These are phyloP conservation scores for Catostylus mosaicus DNA, from an alignment of 30 jellyfish, hydroid and myxozoan genomes.

Conservation along the genomic window DNA sequence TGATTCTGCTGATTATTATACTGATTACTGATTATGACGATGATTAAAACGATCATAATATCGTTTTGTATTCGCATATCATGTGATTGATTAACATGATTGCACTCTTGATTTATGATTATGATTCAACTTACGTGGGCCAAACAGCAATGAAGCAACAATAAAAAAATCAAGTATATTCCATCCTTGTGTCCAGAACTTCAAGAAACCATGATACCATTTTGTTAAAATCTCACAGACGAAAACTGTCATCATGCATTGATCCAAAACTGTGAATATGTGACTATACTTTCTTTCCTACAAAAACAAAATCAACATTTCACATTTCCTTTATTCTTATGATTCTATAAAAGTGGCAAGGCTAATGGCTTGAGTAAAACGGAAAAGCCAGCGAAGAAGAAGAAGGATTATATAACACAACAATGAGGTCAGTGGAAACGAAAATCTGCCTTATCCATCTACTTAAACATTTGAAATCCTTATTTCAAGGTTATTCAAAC, in stretches of 20 bases:
- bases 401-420: too few relatives aligned
- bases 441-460: too few relatives aligned
- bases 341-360: too few relatives aligned
- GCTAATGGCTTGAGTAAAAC: too few relatives aligned
- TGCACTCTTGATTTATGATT: neutral
- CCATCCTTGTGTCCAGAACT: conserved; percentile 94
- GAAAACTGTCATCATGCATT: conserved; percentile 86
- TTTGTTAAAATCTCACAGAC: conserved; percentile 88
- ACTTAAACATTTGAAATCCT: too few relatives aligned
- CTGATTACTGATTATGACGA: neutral
- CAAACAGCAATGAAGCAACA: conserved; percentile 77
- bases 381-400: too few relatives aligned
- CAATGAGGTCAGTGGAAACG: too few relatives aligned
- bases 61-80: too few relatives aligned
- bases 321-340: too few relatives aligned
- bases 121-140: conserved; percentile 79
- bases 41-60: too few relatives aligned
- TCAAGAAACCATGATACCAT: conserved; percentile 92
- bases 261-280: conserved; percentile 84
- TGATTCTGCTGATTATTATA: neutral
- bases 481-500: too few relatives aligned
- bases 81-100: neutral
- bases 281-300: conserved; percentile 84
- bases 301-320: neutral
- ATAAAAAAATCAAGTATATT: conserved; percentile 86